These are phyloP conservation scores for Bryconaethiops microstoma DNA, from an alignment of 2,797 vertebrate species.

Conservation along the genomic window DNA sequence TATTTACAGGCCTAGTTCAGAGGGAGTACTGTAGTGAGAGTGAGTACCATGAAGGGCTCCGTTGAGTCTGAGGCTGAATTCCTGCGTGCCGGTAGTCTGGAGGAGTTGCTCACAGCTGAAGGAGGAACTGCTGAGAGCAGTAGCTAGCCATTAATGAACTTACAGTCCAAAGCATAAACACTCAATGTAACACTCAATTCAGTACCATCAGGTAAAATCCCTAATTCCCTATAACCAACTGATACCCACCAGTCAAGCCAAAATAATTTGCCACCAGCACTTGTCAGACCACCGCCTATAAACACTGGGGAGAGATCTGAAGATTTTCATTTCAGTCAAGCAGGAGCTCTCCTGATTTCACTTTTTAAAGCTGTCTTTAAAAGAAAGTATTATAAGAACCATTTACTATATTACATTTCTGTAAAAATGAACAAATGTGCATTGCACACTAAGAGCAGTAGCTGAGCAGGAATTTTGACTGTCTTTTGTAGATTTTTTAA, in stretches of 20 bases:
- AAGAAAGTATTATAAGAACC: no score
- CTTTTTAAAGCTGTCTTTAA: no score
- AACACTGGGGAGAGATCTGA: neutral
- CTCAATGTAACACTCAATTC: neutral
- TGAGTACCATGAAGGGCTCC: constrained; percentile 69
- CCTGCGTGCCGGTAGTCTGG: constrained; percentile 59
- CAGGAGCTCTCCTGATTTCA: no score
- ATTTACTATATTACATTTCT: no score
- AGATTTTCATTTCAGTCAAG: no score
- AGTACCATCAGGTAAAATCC: neutral
- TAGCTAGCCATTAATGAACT: neutral
- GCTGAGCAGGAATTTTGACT: no score
- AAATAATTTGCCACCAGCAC: neutral
- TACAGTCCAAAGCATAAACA: neutral
- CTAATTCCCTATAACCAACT: neutral
- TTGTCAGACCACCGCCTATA: neutral
- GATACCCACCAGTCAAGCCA: neutral
- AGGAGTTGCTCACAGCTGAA: constrained; percentile 54
- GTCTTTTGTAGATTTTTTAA: no score
- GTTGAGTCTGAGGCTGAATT: constrained; percentile 62
- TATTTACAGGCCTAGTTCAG: neutral
- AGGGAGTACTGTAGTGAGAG: neutral
- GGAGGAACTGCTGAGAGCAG: constrained; percentile 73
- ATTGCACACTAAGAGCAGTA: no score
- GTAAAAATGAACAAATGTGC: no score